A percentile compares a stretch with the other conserved stretches of the same genome.
Evolutionary conservation across 92 coral and sea anemone genomes (phyloP).

Genomic region (Phymanthus crucifer): DNA sequence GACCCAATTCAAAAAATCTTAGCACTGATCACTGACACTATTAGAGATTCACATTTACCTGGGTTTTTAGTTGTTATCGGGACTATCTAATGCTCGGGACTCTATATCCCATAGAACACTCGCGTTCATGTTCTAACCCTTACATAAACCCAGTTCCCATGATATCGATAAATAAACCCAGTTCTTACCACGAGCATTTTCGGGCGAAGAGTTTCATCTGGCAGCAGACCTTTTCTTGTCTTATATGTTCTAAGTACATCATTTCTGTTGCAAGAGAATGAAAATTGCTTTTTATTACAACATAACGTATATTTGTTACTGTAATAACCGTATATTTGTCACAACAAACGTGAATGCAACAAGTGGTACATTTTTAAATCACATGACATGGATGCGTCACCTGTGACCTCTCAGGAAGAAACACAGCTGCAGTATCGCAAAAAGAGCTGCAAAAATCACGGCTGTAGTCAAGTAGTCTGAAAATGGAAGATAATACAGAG

Average conservation of each 20-base stretch:
- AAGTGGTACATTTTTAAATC: not conserved
- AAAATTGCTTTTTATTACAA: not conserved
- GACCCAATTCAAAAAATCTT: no score
- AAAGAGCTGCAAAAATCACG: not conserved
- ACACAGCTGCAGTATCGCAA: slow-evolving; percentile 3
- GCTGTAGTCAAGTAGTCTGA: not conserved
- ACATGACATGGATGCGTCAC: not conserved
- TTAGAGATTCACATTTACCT: no score
- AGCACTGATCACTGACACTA: no score
- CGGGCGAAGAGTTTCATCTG: not conserved
- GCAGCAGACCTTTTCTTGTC: not conserved
- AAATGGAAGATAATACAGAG: no score
- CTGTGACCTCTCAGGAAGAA: slow-evolving; percentile 16
- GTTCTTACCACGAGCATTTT: slow-evolving; percentile 14
- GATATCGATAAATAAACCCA: no score
- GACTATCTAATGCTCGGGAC: no score
- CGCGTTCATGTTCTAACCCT: no score
- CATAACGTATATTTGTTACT: no score
- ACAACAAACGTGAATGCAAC: no score
- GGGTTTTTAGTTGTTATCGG: no score
- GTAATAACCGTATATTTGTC: no score
- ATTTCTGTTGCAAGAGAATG: not conserved
- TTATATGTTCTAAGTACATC: slow-evolving; percentile 4
- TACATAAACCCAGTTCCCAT: not conserved
- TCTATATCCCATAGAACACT: no score